phyloP scores from a whole-genome alignment of 2,888 invertebrate species.

The Spodoptera exigua region DNA sequence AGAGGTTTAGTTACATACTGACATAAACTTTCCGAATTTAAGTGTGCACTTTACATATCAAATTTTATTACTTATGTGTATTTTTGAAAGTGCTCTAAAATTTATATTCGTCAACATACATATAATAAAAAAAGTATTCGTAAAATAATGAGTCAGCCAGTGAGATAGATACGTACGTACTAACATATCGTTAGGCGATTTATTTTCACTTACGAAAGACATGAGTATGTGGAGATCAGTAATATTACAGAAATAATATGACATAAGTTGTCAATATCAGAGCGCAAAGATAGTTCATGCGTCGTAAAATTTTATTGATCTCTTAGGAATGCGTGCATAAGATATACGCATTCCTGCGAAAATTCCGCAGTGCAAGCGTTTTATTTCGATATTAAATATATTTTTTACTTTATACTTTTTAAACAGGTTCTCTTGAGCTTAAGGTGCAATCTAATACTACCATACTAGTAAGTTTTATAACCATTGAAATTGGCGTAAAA shows the following conservation, averaged over 20 bases:
- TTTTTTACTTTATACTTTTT: no score
- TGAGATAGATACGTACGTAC: not conserved
- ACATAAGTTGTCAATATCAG: constrained; percentile 18
- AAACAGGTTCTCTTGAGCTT: no score
- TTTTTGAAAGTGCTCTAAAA: constrained; percentile 19
- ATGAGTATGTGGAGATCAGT: constrained; percentile 8
- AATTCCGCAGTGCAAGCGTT: no score
- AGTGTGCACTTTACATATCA: constrained; percentile 1
- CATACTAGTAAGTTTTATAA: no score
- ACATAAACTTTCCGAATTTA: constrained; percentile 2
- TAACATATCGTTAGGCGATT: constrained; percentile 1
- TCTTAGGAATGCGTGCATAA: no score
- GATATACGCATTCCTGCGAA: no score
- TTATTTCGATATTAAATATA: no score
- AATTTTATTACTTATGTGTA: not conserved
- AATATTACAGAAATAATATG: constrained; percentile 1
- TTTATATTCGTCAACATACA: constrained; percentile 27
- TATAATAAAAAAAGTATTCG: constrained; percentile 18
- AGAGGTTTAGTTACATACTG: not conserved
- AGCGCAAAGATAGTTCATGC: constrained; percentile 8
- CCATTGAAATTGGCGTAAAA: no score
- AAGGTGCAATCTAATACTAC: no score
- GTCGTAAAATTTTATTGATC: constrained; percentile 6
- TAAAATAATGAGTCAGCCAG: constrained; percentile 30
- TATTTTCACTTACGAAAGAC: constrained; percentile 3